These are phyloP conservation scores for Argya squamiceps DNA, from an alignment of 2,797 vertebrate species.

Conservation along the genomic window DNA sequence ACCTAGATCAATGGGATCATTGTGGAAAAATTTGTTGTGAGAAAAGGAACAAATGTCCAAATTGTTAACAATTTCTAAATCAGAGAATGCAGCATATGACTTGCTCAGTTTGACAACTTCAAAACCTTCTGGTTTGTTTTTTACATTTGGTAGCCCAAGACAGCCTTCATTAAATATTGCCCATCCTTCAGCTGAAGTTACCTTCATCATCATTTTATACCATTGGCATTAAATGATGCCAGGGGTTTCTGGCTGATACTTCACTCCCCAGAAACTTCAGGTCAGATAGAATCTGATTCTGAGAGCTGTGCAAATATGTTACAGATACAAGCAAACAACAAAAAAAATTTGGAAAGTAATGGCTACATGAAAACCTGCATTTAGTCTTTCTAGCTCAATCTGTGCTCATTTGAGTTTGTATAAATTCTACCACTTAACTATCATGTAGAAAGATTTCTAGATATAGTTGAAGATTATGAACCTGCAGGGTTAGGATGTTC, in stretches of 20 bases:
- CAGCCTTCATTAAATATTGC: not conserved
- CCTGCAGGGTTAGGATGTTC: not conserved
- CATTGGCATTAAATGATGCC: not conserved
- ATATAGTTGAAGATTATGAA: not conserved
- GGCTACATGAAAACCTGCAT: not conserved
- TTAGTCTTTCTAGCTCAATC: not conserved
- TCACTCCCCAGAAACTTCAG: not conserved
- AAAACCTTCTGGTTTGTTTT: not conserved
- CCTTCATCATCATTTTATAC: not conserved
- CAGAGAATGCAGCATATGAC: not conserved
- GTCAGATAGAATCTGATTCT: not conserved
- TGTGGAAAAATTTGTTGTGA: not conserved
- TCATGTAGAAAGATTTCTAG: not conserved
- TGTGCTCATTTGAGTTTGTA: not conserved
- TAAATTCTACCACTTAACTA: not conserved
- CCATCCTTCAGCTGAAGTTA: not conserved
- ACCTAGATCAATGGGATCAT: not conserved
- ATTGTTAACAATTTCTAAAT: not conserved
- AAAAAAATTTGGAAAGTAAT: not conserved
- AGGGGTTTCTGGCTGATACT: not conserved
- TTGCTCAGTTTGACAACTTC: not conserved
- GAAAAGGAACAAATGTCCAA: not conserved
- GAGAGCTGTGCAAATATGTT: not conserved
- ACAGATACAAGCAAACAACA: not conserved
- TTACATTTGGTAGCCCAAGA: not conserved